A percentile compares a stretch with the other conserved stretches of the same genome.
These are phyloP conservation scores for Neodiprion virginianus DNA, from an alignment of 1,140 invertebrate species.

Conservation along the genomic window DNA sequence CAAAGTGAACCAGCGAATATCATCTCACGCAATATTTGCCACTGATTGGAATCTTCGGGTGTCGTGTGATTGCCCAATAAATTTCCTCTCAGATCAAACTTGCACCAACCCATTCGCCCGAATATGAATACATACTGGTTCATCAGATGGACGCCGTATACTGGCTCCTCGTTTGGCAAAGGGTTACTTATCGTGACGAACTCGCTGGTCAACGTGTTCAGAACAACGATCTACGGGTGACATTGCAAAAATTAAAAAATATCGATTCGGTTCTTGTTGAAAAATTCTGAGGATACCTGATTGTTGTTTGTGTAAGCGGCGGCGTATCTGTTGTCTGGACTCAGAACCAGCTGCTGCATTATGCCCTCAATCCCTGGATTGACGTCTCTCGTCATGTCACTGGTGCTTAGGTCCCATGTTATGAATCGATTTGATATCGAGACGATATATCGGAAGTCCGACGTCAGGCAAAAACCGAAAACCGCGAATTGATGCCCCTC, in stretches of 20 bases:
- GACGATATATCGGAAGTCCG: slow-evolving; percentile 92
- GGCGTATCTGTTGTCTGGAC: slow-evolving; percentile 94
- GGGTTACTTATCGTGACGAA: slow-evolving; percentile 86
- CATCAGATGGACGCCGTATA: slow-evolving; percentile 75
- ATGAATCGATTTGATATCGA: slow-evolving; percentile 97
- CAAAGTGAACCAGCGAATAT: slow-evolving; percentile 1
- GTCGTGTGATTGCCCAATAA: slow-evolving; percentile 66
- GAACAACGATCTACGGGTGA: slow-evolving; percentile 71
- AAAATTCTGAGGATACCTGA: slow-evolving; percentile 67
- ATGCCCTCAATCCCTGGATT: slow-evolving; percentile 94
- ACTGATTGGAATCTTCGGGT: slow-evolving; percentile 67
- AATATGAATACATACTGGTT: slow-evolving; percentile 80
- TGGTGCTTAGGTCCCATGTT: slow-evolving; percentile 95
- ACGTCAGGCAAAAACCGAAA: slow-evolving; percentile 91
- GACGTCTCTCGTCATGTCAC: slow-evolving; percentile 89
- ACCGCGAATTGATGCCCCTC: slow-evolving; percentile 98
- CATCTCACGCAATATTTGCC: slow-evolving; percentile 74
- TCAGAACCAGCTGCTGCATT: slow-evolving; percentile 93
- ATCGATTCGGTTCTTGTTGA: slow-evolving; percentile 7
- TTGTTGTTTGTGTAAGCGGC: slow-evolving; percentile 97
- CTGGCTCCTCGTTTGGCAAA: slow-evolving; percentile 72
- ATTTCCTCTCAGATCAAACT: slow-evolving; percentile 80
- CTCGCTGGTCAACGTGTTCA: slow-evolving; percentile 92
- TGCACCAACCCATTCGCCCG: slow-evolving; percentile 70
- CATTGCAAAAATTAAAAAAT: not conserved